Percentiles rank a stretch among this genome's conserved stretches.
These are phyloP conservation scores for Megatriorchis doriae DNA, from an alignment of 2,113 vertebrate genomes.

Conservation along the genomic window DNA sequence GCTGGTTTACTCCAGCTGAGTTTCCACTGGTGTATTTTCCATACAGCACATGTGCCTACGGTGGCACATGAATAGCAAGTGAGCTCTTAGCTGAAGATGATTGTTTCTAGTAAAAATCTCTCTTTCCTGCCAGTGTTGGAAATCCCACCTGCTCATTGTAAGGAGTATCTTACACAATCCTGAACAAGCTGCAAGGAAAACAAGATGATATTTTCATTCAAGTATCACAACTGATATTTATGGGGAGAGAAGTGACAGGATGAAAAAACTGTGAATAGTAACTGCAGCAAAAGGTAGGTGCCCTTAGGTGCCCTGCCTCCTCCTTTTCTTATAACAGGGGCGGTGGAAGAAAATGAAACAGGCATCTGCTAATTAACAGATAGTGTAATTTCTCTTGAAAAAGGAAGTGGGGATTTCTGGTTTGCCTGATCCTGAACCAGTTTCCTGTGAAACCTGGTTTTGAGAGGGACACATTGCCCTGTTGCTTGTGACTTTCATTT, in stretches of 20 bases:
- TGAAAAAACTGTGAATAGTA: background rate
- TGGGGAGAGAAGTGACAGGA: background rate
- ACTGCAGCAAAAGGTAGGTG: background rate
- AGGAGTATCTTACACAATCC: background rate
- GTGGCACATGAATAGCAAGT: fast-evolving
- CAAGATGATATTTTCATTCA: background rate
- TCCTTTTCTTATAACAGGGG: background rate
- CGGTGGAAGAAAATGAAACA: constrained; percentile 17
- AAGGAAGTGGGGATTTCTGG: constrained; percentile 30
- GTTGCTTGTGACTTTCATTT: background rate
- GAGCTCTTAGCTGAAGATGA: background rate
- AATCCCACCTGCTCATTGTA: background rate
- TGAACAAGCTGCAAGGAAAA: background rate
- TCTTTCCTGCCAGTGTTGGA: background rate
- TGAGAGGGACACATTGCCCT: background rate
- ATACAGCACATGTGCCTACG: fast-evolving
- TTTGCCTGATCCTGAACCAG: background rate
- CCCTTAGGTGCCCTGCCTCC: background rate
- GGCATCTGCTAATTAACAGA: background rate
- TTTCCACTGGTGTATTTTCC: background rate
- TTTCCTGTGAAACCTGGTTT: background rate
- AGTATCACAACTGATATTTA: background rate
- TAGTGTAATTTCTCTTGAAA: constrained; percentile 47
- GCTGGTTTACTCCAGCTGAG: background rate
- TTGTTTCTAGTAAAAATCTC: background rate